These are phyloP conservation scores for Cyprinella venusta DNA, from an alignment of 2,797 vertebrate genomes.

Conservation along the genomic window DNA sequence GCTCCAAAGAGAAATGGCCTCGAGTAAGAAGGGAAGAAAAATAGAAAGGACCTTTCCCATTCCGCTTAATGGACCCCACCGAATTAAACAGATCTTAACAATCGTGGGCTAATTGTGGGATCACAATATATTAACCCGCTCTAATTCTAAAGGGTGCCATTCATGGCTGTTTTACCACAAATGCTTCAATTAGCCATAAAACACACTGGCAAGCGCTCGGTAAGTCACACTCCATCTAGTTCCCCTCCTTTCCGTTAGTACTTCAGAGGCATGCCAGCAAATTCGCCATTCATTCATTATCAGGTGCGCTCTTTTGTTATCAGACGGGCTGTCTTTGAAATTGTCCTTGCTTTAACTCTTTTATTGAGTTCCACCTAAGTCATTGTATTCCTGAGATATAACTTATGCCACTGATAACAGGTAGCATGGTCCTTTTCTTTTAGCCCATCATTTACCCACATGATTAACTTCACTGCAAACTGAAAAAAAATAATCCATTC, in stretches of 20 bases:
- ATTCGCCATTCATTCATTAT: constrained; percentile 78
- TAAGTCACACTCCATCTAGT: constrained; percentile 57
- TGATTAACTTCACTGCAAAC: constrained; percentile 53
- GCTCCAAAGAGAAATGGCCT: constrained; percentile 67
- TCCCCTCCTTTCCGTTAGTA: constrained; percentile 21
- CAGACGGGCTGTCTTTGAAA: constrained; percentile 78
- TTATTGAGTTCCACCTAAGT: constrained; percentile 80
- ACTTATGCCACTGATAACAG: constrained; percentile 79
- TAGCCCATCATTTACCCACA: constrained; percentile 56
- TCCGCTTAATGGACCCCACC: constrained; percentile 86
- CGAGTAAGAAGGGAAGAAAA: constrained; percentile 65
- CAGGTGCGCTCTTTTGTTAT: constrained; percentile 79
- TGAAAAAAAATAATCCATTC: constrained; percentile 58
- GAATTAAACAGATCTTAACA: constrained; percentile 88
- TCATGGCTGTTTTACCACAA: constrained; percentile 80
- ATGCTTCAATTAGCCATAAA: constrained; percentile 86
- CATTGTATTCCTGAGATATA: constrained; percentile 82
- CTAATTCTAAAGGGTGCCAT: constrained; percentile 82
- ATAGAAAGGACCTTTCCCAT: constrained; percentile 74
- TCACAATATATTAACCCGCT: constrained; percentile 85
- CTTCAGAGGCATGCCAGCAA: constrained; percentile 67
- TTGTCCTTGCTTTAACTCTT: constrained; percentile 76
- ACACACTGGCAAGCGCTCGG: constrained; percentile 74
- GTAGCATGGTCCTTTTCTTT: constrained; percentile 56
- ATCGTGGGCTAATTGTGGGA: constrained; percentile 87